Evolutionary conservation across 2,113 vertebrate genomes (phyloP).

Genomic region (Mugil cephalus): DNA sequence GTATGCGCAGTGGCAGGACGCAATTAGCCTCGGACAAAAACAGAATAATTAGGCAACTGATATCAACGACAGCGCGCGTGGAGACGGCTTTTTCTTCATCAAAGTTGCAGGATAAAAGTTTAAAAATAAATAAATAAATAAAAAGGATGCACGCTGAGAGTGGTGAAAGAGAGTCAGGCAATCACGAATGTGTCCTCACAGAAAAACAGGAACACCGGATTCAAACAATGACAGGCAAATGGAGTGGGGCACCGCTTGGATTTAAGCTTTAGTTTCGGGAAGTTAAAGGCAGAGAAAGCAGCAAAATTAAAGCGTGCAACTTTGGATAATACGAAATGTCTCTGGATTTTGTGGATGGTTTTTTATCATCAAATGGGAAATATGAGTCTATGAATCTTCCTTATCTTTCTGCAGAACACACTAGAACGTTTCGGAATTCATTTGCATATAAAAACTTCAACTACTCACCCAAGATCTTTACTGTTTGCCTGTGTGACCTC

Average conservation of each 20-base stretch:
- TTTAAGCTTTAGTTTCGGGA: neutral
- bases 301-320: neutral
- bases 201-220: constrained; percentile 8
- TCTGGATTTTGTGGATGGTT: neutral
- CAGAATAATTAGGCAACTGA: constrained; percentile 31
- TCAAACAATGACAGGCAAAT: neutral
- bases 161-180: neutral
- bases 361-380: neutral
- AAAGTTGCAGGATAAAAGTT: neutral
- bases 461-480: constrained; percentile 87
- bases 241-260: neutral
- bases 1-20: constrained; percentile 24
- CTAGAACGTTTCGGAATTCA: too few species aligned
- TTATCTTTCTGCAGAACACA: too few species aligned
- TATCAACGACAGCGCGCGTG: constrained; percentile 17
- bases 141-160: neutral
- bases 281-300: neutral
- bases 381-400: too few species aligned
- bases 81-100: neutral
- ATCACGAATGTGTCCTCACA: neutral
- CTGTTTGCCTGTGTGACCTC: constrained; percentile 82
- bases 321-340: neutral
- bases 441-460: too few species aligned
- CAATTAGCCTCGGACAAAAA: constrained; percentile 48
- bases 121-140: neutral